Evolutionary conservation across 1,140 invertebrate species (phyloP).

Genomic region (Copidosoma floridanum): DNA sequence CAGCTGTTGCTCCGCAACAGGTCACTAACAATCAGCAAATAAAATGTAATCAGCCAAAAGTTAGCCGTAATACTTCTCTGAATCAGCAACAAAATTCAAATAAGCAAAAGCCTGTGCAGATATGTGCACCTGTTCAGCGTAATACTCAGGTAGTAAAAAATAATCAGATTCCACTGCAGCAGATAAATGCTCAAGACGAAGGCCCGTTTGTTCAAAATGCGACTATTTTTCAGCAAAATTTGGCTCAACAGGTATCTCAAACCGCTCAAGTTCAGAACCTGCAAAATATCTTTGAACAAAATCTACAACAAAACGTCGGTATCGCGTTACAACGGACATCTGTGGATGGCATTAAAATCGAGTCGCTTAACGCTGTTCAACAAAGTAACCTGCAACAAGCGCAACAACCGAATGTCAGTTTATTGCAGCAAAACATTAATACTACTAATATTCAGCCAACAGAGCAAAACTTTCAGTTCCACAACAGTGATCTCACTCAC

Average conservation of each 20-base stretch:
- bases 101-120: constrained; percentile 44
- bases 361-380: constrained; percentile 46
- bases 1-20: constrained; percentile 19
- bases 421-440: constrained; percentile 44
- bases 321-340: constrained; percentile 37
- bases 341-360: constrained; percentile 32
- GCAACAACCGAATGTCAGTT: constrained; percentile 36
- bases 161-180: constrained; percentile 36
- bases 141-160: constrained; percentile 42
- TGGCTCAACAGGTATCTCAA: constrained; percentile 45
- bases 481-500: constrained; percentile 30
- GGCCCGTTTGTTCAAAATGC: constrained; percentile 21
- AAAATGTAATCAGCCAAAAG: constrained; percentile 33
- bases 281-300: constrained; percentile 51
- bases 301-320: constrained; percentile 38
- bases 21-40: constrained; percentile 27
- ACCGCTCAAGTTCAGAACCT: constrained; percentile 50
- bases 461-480: constrained; percentile 41
- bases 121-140: constrained; percentile 35
- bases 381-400: constrained; percentile 39
- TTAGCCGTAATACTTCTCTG: constrained; percentile 29
- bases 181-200: constrained; percentile 31
- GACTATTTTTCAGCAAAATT: constrained; percentile 40
- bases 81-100: constrained; percentile 34
- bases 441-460: constrained; percentile 33